Percentiles rank a stretch among this genome's conserved stretches.
Evolutionary conservation across 1,140 invertebrate species (phyloP).

Genomic region (Eueides isabella): DNA sequence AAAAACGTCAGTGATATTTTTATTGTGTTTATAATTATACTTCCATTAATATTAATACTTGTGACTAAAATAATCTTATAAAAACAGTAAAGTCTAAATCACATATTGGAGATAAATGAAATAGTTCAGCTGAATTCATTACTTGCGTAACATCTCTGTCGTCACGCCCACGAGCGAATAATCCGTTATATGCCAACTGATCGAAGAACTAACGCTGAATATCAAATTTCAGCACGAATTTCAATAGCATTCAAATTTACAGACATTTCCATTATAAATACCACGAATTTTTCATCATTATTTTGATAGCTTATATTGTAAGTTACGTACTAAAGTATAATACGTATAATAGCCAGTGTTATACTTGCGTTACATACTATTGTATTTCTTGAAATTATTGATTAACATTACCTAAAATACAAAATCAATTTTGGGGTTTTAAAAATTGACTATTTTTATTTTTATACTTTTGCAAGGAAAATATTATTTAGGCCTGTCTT

Average conservation of each 20-base stretch:
- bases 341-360: too few relatives aligned
- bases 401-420: too few relatives aligned
- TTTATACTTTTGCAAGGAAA: too few relatives aligned
- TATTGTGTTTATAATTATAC: background rate
- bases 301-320: background rate
- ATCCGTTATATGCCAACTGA: slow-evolving; percentile 8
- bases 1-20: too few relatives aligned
- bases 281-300: background rate
- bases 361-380: too few relatives aligned
- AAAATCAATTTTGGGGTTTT: too few relatives aligned
- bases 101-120: slow-evolving; percentile 28
- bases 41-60: background rate
- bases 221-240: background rate
- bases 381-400: too few relatives aligned
- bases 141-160: slow-evolving; percentile 30
- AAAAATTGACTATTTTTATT: too few relatives aligned
- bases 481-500: too few relatives aligned
- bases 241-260: background rate
- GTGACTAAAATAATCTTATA: background rate
- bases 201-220: slow-evolving; percentile 7
- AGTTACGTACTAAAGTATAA: too few relatives aligned
- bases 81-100: background rate
- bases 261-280: background rate
- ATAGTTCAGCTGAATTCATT: slow-evolving; percentile 32
- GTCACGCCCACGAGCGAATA: slow-evolving; percentile 25